These are phyloP conservation scores for Hormaphis cornu DNA, from an alignment of 1,140 invertebrate genomes.

Conservation along the genomic window DNA sequence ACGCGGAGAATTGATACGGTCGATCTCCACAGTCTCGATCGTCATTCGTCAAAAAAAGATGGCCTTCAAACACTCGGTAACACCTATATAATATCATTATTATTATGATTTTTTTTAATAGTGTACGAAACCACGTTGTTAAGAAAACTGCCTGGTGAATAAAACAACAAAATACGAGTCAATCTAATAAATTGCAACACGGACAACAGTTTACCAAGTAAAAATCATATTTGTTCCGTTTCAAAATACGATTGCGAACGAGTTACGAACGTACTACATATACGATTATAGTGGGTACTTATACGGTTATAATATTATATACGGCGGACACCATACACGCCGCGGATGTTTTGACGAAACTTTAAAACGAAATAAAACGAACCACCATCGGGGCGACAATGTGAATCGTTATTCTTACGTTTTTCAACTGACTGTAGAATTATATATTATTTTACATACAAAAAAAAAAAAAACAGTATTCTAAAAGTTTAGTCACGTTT, in stretches of 20 bases:
- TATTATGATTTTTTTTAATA: neutral
- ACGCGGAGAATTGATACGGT: neutral
- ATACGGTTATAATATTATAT: too few relatives aligned
- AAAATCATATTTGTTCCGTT: too few relatives aligned
- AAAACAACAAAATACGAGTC: neutral
- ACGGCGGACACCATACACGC: neutral
- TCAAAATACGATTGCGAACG: neutral
- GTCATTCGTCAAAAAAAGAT: neutral
- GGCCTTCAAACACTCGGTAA: neutral
- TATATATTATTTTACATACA: too few relatives aligned
- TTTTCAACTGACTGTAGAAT: too few relatives aligned
- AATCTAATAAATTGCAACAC: conserved; percentile 6
- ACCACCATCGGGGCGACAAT: neutral
- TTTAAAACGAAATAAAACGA: neutral
- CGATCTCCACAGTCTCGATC: neutral
- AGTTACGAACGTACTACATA: too few relatives aligned
- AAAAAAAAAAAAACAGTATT: too few relatives aligned
- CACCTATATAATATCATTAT: too few relatives aligned
- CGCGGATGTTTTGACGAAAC: neutral
- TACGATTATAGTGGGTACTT: neutral
- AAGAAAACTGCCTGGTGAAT: neutral
- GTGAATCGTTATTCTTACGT: too few relatives aligned
- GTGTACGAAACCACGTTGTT: neutral
- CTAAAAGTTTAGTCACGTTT: too few relatives aligned
- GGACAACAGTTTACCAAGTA: too few relatives aligned